phyloP scores from a whole-genome alignment of 1,140 invertebrate species.

The Temnothorax curvispinosus region DNA sequence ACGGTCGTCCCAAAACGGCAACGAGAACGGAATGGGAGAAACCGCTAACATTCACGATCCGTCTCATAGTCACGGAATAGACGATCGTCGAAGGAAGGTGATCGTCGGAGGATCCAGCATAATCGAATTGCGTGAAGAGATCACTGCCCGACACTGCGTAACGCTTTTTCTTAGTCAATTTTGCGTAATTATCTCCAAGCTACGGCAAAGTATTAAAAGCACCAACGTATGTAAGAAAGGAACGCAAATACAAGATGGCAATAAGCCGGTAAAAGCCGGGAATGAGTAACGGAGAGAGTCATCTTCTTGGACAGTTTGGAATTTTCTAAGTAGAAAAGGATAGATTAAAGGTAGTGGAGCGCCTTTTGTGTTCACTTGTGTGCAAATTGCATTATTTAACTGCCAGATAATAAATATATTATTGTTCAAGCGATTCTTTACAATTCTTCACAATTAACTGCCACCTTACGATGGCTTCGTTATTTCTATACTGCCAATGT shows the following conservation, averaged over 20 bases:
- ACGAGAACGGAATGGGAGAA: constrained; percentile 85
- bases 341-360: neutral
- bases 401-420: constrained; percentile 63
- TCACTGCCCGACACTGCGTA: constrained; percentile 48
- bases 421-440: constrained; percentile 12
- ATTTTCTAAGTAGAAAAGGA: constrained; percentile 20
- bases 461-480: neutral
- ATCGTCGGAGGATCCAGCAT: neutral
- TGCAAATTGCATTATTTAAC: constrained; percentile 53
- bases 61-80: constrained; percentile 85
- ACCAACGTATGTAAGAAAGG: constrained; percentile 28
- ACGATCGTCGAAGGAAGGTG: neutral
- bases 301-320: neutral
- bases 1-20: constrained; percentile 82
- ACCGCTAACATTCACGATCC: constrained; percentile 86
- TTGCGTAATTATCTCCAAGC: constrained; percentile 37
- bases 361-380: constrained; percentile 61
- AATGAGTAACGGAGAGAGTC: neutral
- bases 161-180: constrained; percentile 68
- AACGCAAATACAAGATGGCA: neutral
- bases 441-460: constrained; percentile 1
- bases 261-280: neutral
- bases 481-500: constrained; percentile 49
- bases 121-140: constrained; percentile 24
- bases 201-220: constrained; percentile 64